A percentile compares a stretch with the other conserved stretches of the same genome.
Evolutionary conservation across 2,113 vertebrate genomes (phyloP).

Genomic region (Lamprotornis superbus): DNA sequence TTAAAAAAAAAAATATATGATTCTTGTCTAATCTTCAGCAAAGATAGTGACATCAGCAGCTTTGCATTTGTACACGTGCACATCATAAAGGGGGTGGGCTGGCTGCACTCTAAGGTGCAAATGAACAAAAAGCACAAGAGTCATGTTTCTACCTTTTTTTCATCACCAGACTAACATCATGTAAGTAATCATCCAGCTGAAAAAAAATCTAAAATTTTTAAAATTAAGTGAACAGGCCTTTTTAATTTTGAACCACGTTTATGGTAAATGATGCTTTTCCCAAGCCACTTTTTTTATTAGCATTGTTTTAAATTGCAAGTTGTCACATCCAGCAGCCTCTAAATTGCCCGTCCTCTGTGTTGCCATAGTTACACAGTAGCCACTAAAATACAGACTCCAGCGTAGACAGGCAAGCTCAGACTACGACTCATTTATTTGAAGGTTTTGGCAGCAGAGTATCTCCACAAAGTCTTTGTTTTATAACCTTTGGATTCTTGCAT

Average conservation of each 20-base stretch:
- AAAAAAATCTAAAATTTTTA: not conserved
- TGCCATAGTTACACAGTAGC: constrained; percentile 42
- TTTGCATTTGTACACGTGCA: not conserved
- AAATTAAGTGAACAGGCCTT: not conserved
- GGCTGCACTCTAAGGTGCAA: not conserved
- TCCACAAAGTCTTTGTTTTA: constrained; percentile 16
- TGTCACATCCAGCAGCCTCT: constrained; percentile 48
- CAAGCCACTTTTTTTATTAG: not conserved
- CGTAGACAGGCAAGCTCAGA: constrained; percentile 23
- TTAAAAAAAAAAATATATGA: not conserved
- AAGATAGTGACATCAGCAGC: not conserved
- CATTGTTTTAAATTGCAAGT: constrained; percentile 57
- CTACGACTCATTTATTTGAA: constrained; percentile 21
- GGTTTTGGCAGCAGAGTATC: constrained; percentile 40
- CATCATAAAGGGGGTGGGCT: not conserved
- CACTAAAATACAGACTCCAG: constrained; percentile 48
- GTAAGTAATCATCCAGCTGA: not conserved
- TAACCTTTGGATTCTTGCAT: constrained; percentile 7
- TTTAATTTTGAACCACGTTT: not conserved
- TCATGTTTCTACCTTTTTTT: constrained; percentile 10
- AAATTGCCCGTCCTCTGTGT: constrained; percentile 46
- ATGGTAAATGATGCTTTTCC: not conserved
- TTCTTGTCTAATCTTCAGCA: not conserved
- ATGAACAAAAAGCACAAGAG: not conserved
- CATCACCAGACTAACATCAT: not conserved